phyloP scores from a whole-genome alignment of 2,113 vertebrate genomes.

The Propithecus coquereli region DNA sequence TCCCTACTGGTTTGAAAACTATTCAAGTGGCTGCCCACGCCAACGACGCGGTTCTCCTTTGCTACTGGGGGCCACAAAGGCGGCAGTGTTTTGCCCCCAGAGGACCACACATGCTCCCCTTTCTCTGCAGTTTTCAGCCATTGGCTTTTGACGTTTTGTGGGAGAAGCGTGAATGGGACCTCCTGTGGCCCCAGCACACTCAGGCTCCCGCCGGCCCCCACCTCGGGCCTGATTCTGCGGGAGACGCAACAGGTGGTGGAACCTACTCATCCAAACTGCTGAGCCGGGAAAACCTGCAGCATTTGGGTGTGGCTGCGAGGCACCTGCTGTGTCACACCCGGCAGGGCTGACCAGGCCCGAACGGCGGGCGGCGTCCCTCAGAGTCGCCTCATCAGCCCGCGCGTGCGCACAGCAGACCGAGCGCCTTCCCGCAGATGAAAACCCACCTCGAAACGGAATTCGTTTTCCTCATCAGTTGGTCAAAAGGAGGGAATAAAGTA shows the following conservation, averaged over 20 bases:
- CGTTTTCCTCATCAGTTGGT: neutral
- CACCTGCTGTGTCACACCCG: neutral
- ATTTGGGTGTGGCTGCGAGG: fast-evolving
- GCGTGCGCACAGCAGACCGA: neutral
- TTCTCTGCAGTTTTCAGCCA: neutral
- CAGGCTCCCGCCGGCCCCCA: fast-evolving
- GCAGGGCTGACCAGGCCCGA: too few relatives aligned
- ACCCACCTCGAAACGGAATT: neutral
- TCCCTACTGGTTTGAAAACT: neutral
- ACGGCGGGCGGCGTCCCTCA: too few relatives aligned
- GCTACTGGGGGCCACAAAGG: neutral
- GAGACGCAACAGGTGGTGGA: neutral
- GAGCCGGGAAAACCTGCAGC: too few relatives aligned
- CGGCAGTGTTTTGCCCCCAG: neutral
- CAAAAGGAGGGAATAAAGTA: neutral
- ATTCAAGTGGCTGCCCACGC: neutral
- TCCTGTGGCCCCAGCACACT: neutral
- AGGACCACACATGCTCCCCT: neutral
- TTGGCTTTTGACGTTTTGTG: neutral
- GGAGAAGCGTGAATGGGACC: neutral
- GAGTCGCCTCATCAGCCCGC: too few relatives aligned
- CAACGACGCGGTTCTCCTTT: neutral
- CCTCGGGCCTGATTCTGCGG: neutral
- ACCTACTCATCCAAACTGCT: neutral
- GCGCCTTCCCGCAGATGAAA: neutral